Evolutionary conservation across 2,888 invertebrate genomes (phyloP).

Genomic region (Drepanosiphum platanoidis): DNA sequence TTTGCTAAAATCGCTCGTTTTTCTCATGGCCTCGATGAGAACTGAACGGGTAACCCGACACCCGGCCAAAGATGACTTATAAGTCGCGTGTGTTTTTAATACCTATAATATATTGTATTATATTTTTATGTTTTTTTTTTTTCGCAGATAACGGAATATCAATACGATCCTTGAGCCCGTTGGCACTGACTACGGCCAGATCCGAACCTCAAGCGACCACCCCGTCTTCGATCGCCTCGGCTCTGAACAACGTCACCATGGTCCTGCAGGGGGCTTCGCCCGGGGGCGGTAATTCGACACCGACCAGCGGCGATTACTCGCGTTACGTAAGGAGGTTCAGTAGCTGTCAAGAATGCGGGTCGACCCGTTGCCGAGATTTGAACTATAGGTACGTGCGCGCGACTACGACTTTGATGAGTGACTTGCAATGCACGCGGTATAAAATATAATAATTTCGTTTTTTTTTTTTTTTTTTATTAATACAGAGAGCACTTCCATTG

Average conservation of each 20-base stretch:
- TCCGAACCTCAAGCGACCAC: conserved; percentile 36
- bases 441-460: no score
- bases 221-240: conserved; percentile 45
- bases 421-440: not conserved
- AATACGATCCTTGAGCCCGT: conserved; percentile 52
- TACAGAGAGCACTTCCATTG: conserved; percentile 93
- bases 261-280: not conserved
- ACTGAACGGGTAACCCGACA: conserved; percentile 52
- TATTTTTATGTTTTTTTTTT: conserved; percentile 4
- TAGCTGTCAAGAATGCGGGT: conserved; percentile 84
- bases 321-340: conserved; percentile 88
- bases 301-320: conserved; percentile 78
- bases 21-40: conserved; percentile 58
- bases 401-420: not conserved
- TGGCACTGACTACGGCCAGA: conserved; percentile 35
- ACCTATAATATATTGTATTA: not conserved
- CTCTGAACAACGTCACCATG: conserved; percentile 48
- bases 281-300: conserved; percentile 23
- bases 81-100: conserved; percentile 41
- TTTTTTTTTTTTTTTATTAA: not conserved
- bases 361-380: conserved; percentile 85
- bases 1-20: conserved; percentile 53
- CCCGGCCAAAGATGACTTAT: conserved; percentile 56
- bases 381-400: conserved; percentile 73
- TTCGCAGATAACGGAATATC: conserved; percentile 54